Evolutionary conservation across 2,888 invertebrate genomes (phyloP), one percentile per base, ranked within the genome.

Genomic region (Nineta flava): DNA sequence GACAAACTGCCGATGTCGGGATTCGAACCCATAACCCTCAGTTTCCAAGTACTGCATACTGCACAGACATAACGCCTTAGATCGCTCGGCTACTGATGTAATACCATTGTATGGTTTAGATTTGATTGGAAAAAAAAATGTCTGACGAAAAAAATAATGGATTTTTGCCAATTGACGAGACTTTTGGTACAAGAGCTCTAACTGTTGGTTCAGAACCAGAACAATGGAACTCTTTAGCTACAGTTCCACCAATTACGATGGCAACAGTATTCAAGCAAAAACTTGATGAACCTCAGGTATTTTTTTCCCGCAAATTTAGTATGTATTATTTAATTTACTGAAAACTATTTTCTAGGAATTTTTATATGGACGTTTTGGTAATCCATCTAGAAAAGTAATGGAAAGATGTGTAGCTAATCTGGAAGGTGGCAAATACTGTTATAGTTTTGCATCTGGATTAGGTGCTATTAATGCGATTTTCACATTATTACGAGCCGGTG

Each of bases 181-280:
- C 26, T 48, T 91, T 94, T 65, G 83, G 91, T 9, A 97, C 97
- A 2, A 75, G 77, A 57, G 93, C 96, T 26, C 87, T 96, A 59
- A 97, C 97, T 64, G 81, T 75, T 45, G 94, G 92, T 2, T 94
- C 95, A 66, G 84, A 88, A 54, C 88, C 97, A 2, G 83, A 85
- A 53, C 83, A 93, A 68, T 94, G 93, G 92, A 81, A 70, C 17
- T 85, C 84, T 48, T 74, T 77, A 59, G 79, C 88, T 47, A 87
- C 97, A 3, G 84, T 97, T 17, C 83, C 94, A 9, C 93, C 93
- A 0, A 83, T 99, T 59, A 84, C 88, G 0, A 73, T 86, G 59
- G 81, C 95, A 1, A 92, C 97, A 1, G 99, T 96, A 15, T 99
- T 86, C 65, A 86, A 87, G 60, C 96, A 97, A 64, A 76, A 77